These are phyloP conservation scores for Bungarus multicinctus DNA, from an alignment of 2,113 vertebrate genomes.

Conservation along the genomic window DNA sequence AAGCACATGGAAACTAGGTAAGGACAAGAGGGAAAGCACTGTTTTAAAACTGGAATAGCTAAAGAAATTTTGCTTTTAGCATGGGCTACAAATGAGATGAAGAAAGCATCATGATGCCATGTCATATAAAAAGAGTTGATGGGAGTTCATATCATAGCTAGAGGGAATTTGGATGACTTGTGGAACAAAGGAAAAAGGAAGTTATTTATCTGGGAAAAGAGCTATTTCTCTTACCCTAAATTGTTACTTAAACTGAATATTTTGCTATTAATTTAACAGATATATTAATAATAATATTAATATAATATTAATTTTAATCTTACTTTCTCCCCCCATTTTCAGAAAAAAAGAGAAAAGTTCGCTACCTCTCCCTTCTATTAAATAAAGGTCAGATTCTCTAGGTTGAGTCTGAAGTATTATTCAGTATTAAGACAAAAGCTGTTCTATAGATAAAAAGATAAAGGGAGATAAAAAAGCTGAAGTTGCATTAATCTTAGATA, in stretches of 20 bases:
- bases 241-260: not conserved
- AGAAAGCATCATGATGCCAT: not conserved
- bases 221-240: constrained; percentile 16
- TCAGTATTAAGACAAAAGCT: not conserved
- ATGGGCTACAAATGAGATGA: not conserved
- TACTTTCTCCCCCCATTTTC: not conserved
- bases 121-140: not conserved
- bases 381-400: not conserved
- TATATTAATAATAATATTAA: constrained; percentile 8
- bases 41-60: not conserved
- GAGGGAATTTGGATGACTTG: not conserved
- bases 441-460: not conserved
- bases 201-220: not conserved
- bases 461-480: not conserved
- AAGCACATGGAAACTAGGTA: not conserved
- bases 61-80: not conserved
- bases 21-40: not conserved
- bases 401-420: constrained; percentile 3
- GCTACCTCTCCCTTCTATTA: not conserved
- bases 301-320: constrained; percentile 21
- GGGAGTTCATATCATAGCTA: not conserved
- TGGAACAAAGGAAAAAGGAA: not conserved
- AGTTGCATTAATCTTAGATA: not conserved
- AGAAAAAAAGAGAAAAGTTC: not conserved
- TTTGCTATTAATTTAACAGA: not conserved